Evolutionary conservation across 2,113 vertebrate genomes (phyloP), one percentile per base, ranked within the genome.

Genomic region (Halcyon senegalensis): DNA sequence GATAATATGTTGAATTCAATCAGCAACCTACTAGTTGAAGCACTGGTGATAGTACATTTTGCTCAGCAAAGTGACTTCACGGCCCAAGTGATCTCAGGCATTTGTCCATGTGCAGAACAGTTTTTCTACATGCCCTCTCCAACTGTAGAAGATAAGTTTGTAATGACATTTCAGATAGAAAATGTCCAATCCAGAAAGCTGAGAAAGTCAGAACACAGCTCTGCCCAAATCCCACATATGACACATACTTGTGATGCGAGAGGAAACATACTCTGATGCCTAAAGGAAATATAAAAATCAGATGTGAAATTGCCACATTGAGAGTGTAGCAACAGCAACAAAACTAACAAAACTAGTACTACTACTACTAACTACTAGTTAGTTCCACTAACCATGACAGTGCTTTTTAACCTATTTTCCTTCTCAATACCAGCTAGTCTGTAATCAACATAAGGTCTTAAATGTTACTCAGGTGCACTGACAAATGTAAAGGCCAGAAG

Each of bases 181-280:
- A 81, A 39, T 0, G 0, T 12, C 21, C 56, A 84, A 16, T 17
- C 18, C 43, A 70, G 83, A 56, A 50, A 9, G 33, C 0, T 79
- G 16, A 48, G 30, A 46, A 68, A 56, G 28, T 33, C 27, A 80
- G 37, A 87, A 60, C 6, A 63, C n/a, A 43, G 16, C 48, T 67
- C 3, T 77, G 64, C 31, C 37, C 37, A 81, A 77, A 87, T 35
- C 9, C 44, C 37, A 25, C 6, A 1, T 31, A 60, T n/a, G 41
- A 89, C 81, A 78, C 18, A 20, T 28, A 68, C 12, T 66, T 6
- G 1, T 31, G 70, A 66, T 10, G 10, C 20, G 33, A 76, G 10
- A 80, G 17, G 11, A 91, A 88, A 66, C 8, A 58, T 43, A 46
- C 20, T 37, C 18, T 66, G 59, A 77, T 35, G 21, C n/a, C 25